Percentiles rank a stretch among this genome's conserved stretches.
phyloP scores from a whole-genome alignment of 2,797 vertebrate genomes.

The Poeciliopsis infans region DNA sequence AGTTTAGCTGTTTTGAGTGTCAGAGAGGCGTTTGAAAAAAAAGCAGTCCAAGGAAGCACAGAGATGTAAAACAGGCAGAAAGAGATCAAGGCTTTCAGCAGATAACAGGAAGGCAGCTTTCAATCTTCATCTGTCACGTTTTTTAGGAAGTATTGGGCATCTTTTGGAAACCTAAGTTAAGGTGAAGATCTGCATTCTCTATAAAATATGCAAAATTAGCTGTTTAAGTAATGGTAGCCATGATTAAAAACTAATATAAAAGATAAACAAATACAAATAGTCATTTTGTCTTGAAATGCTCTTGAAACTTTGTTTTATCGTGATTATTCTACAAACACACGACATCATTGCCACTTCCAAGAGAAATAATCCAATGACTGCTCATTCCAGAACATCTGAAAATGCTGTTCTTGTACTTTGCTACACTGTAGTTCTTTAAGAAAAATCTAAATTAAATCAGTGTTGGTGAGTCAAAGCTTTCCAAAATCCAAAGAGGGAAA shows the following conservation, averaged over 20 bases:
- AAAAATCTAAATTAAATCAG: background rate
- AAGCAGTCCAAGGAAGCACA: background rate
- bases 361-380: background rate
- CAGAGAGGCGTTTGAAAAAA: background rate
- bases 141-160: background rate
- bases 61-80: background rate
- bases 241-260: background rate
- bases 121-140: background rate
- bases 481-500: background rate
- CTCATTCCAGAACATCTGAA: background rate
- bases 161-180: background rate
- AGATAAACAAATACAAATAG: background rate
- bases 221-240: background rate
- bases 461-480: background rate
- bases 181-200: background rate
- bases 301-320: background rate
- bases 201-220: background rate
- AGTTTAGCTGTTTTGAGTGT: background rate
- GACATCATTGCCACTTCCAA: background rate
- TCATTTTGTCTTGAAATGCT: background rate
- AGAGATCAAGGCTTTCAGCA: background rate
- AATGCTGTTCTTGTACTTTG: background rate
- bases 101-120: background rate
- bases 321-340: background rate
- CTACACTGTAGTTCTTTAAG: background rate